A percentile compares a stretch with the other conserved stretches of the same genome.
These are phyloP conservation scores for Bombus vancouverensis DNA, from an alignment of 1,140 invertebrate genomes.

Conservation along the genomic window DNA sequence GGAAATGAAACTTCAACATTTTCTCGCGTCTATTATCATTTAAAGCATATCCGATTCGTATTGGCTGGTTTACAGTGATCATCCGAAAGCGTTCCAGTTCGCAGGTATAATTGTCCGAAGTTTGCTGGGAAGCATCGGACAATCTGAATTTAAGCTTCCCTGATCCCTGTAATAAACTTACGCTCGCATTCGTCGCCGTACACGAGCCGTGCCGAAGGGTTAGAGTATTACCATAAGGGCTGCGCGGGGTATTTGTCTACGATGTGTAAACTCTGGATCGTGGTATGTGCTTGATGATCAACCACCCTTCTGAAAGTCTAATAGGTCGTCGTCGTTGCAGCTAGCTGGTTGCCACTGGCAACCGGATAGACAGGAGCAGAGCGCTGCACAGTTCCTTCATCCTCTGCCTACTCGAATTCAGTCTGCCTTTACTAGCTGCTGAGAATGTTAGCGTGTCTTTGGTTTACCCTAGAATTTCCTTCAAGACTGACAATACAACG, in stretches of 20 bases:
- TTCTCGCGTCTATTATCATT: neutral
- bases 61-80: neutral
- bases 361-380: slow-evolving; percentile 60
- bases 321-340: slow-evolving; percentile 66
- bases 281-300: slow-evolving; percentile 74
- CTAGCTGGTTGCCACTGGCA: slow-evolving; percentile 71
- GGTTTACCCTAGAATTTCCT: slow-evolving; percentile 49
- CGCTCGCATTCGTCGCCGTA: slow-evolving; percentile 63
- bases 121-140: slow-evolving; percentile 46
- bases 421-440: neutral
- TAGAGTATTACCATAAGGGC: slow-evolving; percentile 67
- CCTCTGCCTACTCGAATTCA: slow-evolving; percentile 42
- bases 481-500: slow-evolving; percentile 15
- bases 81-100: slow-evolving; percentile 32
- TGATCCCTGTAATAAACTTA: slow-evolving; percentile 71
- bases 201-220: slow-evolving; percentile 34
- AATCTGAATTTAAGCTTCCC: slow-evolving; percentile 65
- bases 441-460: slow-evolving; percentile 33
- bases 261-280: slow-evolving; percentile 73
- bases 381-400: slow-evolving; percentile 44
- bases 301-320: slow-evolving; percentile 74
- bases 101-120: slow-evolving; percentile 61
- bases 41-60: neutral
- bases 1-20: neutral
- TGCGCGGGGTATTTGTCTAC: slow-evolving; percentile 68